Conservation (phyloP, 2,888 invertebrate species). For the Yponomeuta plumbellus region DNA sequence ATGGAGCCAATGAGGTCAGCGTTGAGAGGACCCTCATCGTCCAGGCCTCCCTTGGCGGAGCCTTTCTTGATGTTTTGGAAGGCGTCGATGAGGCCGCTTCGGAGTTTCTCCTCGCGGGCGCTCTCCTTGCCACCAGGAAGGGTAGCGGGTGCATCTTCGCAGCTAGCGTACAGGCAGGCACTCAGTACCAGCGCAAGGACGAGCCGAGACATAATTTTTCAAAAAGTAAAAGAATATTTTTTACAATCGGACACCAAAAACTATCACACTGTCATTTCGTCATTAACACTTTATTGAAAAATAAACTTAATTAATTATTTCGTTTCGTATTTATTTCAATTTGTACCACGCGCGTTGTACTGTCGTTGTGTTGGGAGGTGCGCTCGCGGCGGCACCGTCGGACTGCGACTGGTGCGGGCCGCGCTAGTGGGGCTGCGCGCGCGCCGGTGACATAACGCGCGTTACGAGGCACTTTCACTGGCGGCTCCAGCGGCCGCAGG, state of each 20-base stretch:
- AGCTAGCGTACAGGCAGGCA: constrained; percentile 44
- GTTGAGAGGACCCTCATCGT: constrained; percentile 46
- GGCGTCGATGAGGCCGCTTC: constrained; percentile 65
- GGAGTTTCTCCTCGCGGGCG: constrained; percentile 59
- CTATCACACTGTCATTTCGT: constrained; percentile 16
- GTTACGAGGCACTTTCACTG: constrained; percentile 64
- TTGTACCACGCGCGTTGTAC: constrained; percentile 20
- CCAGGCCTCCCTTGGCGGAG: constrained; percentile 56
- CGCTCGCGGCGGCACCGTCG: constrained; percentile 64
- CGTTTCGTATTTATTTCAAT: constrained; percentile 24
- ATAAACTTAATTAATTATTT: constrained; percentile 24
- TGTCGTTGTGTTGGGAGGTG: constrained; percentile 33
- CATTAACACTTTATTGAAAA: constrained; percentile 20
- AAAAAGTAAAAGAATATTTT: background rate
- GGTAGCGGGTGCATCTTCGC: constrained; percentile 41
- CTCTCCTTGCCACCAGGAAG: constrained; percentile 42
- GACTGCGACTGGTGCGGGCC: constrained; percentile 47
- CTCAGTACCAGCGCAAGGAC: constrained; percentile 49
- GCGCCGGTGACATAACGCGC: constrained; percentile 66
- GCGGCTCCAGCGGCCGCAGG: constrained; percentile 28
- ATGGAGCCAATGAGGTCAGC: constrained; percentile 58
- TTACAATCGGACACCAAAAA: background rate
- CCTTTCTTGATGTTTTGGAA: constrained; percentile 67
- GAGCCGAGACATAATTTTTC: constrained; percentile 36
- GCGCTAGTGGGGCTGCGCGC: constrained; percentile 20